These are phyloP conservation scores for Drosophila rhopaloa DNA, from an alignment of 1,140 invertebrate genomes.

Conservation along the genomic window DNA sequence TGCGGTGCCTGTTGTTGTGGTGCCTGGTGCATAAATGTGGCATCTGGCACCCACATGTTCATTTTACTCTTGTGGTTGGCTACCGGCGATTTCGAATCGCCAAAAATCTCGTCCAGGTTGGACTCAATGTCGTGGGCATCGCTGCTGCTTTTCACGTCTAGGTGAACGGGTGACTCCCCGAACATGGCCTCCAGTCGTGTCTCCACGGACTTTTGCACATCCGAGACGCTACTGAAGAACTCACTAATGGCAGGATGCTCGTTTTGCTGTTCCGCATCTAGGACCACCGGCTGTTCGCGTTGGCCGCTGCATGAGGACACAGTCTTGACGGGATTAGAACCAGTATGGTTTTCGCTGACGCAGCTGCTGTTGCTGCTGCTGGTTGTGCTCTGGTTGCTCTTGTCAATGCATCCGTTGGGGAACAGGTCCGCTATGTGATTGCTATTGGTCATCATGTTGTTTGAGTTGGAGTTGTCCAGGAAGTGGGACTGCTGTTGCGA, in stretches of 20 bases:
- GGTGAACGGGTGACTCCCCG: constrained; percentile 79
- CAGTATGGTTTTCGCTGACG: constrained; percentile 45
- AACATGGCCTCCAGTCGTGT: constrained; percentile 84
- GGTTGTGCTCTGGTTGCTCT: constrained; percentile 69
- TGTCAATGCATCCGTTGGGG: constrained; percentile 78
- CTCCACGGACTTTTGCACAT: constrained; percentile 83
- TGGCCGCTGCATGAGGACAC: constrained; percentile 73
- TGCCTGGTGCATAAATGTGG: constrained; percentile 51
- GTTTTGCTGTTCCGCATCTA: constrained; percentile 61
- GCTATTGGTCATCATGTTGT: constrained; percentile 49
- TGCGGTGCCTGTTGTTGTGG: constrained; percentile 41
- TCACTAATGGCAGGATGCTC: constrained; percentile 76
- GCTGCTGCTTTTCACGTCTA: constrained; percentile 71
- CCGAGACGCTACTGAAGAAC: constrained; percentile 78
- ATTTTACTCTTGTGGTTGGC: constrained; percentile 62
- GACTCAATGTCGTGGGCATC: constrained; percentile 79
- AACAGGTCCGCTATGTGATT: constrained; percentile 70
- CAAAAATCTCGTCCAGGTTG: constrained; percentile 80
- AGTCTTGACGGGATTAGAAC: constrained; percentile 32
- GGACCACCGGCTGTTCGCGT: constrained; percentile 63
- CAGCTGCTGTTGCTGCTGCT: constrained; percentile 67
- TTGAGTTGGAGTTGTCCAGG: constrained; percentile 36
- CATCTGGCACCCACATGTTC: constrained; percentile 70
- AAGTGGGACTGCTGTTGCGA: constrained; percentile 56
- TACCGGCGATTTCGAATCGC: constrained; percentile 71